Evolutionary conservation across 2,888 invertebrate genomes (phyloP), one percentile per base, ranked within the genome.

Genomic region (Drymonia ruficornis): DNA sequence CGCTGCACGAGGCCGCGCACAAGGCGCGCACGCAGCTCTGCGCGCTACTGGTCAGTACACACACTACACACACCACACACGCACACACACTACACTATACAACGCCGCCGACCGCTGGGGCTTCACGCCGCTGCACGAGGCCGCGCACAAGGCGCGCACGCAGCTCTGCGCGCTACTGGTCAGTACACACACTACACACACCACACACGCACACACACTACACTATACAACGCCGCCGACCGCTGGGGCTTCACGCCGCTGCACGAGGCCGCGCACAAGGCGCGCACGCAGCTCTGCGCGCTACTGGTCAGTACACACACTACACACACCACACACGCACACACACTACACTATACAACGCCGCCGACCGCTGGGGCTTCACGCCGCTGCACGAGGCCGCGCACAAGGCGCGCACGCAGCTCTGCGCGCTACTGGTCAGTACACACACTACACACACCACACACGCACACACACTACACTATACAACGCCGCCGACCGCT

Each of bases 61-160:
- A n/a, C n/a, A n/a, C n/a, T n/a, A n/a, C n/a, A n/a, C n/a, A n/a
- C n/a, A n/a, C n/a, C n/a, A n/a, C n/a, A n/a, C n/a, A n/a, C n/a
- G n/a, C n/a, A n/a, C n/a, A n/a, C n/a, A n/a, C n/a, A n/a, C n/a
- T n/a, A n/a, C n/a, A n/a, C n/a, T n/a, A n/a, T n/a, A n/a, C 8
- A 99, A 99, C 87, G 98, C 99, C 0, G 98, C 98, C 2, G 99
- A 99, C 80, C 50, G 90, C 76, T 99, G 99, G 99, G 99, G 99
- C 1, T 97, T 97, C 87, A 98, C 99, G 0, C 99, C 99, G 0
- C 89, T 99, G 38, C 99, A 99, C 73, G 98, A 98, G 87, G 99
- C 99, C 0, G 98, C 99, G 3, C 99, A 99, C 78, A 99, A 99
- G 84, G 99, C 98, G 1, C 92, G 99, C 56, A 99, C 99, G 6